Evolutionary conservation across 2,888 invertebrate genomes (phyloP).

Genomic region (Nephrocerus scutellatus): DNA sequence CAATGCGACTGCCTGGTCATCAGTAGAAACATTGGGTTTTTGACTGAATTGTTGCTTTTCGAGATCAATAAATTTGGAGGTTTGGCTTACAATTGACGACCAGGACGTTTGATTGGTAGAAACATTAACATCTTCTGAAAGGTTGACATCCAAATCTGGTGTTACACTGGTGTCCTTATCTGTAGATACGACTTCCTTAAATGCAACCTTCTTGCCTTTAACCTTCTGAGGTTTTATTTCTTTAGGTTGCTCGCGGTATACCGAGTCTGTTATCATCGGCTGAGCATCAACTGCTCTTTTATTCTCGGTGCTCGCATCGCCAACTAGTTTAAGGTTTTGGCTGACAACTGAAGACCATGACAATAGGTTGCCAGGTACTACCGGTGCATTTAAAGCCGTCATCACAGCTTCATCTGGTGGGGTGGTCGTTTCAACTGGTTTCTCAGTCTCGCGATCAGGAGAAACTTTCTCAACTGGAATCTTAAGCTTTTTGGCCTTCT

Average conservation of each 20-base stretch:
- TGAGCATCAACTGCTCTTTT: background rate
- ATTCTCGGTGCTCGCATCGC: background rate
- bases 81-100: conserved; percentile 14
- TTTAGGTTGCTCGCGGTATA: background rate
- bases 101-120: conserved; percentile 15
- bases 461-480: background rate
- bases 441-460: background rate
- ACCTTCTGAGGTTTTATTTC: background rate
- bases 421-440: background rate
- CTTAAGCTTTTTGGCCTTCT: too few species aligned
- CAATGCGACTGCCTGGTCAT: too few species aligned
- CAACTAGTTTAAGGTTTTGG: background rate
- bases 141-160: too few species aligned
- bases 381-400: background rate
- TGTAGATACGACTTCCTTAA: too few species aligned
- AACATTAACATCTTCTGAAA: background rate
- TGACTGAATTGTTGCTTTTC: background rate
- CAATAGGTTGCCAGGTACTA: background rate
- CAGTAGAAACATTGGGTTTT: background rate
- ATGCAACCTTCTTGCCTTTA: too few species aligned
- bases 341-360: conserved; percentile 5
- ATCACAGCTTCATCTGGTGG: background rate
- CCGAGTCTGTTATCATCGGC: background rate
- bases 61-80: background rate
- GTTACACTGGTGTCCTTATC: too few species aligned